These are phyloP conservation scores for Meloe dianella DNA, from an alignment of 2,888 invertebrate species.

Conservation along the genomic window DNA sequence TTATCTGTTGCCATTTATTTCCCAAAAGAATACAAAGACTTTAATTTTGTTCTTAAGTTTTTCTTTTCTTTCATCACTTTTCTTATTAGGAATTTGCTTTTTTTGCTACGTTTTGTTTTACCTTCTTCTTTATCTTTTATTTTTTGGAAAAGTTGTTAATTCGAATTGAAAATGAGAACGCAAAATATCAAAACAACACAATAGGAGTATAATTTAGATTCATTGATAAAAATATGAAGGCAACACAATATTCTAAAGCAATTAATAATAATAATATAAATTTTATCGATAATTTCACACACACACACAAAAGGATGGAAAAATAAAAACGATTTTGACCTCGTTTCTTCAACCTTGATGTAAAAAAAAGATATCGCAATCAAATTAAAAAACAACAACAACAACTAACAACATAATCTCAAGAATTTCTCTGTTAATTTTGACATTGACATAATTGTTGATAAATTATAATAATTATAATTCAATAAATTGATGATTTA, in stretches of 20 bases:
- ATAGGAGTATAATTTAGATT: not conserved
- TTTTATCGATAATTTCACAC: too few relatives aligned
- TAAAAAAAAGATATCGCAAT: too few relatives aligned
- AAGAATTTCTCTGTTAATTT: not conserved
- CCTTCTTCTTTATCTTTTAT: too few relatives aligned
- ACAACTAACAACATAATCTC: not conserved
- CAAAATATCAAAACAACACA: not conserved
- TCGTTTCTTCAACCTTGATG: not conserved
- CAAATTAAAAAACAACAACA: too few relatives aligned
- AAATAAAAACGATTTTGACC: not conserved
- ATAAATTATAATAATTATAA: not conserved
- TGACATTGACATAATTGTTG: not conserved
- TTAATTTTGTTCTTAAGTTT: not conserved
- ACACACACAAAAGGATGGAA: too few relatives aligned
- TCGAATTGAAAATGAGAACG: too few relatives aligned
- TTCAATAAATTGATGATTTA: not conserved
- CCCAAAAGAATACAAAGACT: not conserved
- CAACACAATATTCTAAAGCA: not conserved
- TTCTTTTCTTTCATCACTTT: not conserved
- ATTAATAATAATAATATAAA: not conserved
- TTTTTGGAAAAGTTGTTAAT: too few relatives aligned
- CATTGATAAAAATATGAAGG: not conserved
- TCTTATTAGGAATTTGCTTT: too few relatives aligned
- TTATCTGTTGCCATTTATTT: constrained; percentile 4
- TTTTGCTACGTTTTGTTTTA: too few relatives aligned